phyloP scores from a whole-genome alignment of 1,140 invertebrate species.

The Acyrthosiphon pisum region DNA sequence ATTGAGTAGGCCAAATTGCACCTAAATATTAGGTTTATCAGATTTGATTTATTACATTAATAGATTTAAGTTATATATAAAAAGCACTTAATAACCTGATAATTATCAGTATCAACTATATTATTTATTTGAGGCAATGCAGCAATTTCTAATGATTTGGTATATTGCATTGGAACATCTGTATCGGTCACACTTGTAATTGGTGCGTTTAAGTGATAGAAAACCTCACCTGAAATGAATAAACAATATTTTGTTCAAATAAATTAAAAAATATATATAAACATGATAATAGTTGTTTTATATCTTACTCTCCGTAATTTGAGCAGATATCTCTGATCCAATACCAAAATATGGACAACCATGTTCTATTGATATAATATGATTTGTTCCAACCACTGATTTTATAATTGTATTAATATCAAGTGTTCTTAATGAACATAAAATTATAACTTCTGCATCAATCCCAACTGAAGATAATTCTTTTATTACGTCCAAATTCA shows the following conservation, averaged over 20 bases:
- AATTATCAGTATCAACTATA: slow-evolving; percentile 73
- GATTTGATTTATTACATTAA: background rate
- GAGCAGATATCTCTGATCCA: slow-evolving; percentile 93
- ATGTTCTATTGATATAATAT: slow-evolving; percentile 92
- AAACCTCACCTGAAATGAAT: slow-evolving; percentile 74
- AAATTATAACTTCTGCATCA: slow-evolving; percentile 96
- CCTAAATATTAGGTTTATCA: slow-evolving; percentile 25
- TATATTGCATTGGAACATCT: slow-evolving; percentile 97
- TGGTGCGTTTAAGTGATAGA: slow-evolving; percentile 97
- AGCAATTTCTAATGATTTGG: slow-evolving; percentile 81
- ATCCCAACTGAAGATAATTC: slow-evolving; percentile 85
- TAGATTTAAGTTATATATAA: background rate
- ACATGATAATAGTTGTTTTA: background rate
- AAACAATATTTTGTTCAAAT: background rate
- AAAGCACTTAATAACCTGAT: slow-evolving; percentile 62
- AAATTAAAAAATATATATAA: background rate
- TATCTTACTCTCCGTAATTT: slow-evolving; percentile 88
- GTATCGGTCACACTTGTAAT: slow-evolving; percentile 90
- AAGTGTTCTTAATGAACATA: slow-evolving; percentile 89
- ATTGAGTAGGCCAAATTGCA: background rate
- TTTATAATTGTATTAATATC: slow-evolving; percentile 89
- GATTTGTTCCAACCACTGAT: slow-evolving; percentile 95
- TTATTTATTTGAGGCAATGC: slow-evolving; percentile 80
- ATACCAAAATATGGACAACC: slow-evolving; percentile 97
- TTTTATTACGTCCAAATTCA: slow-evolving; percentile 88